phyloP scores from a whole-genome alignment of 2,113 vertebrate species.

The Nibea albiflora region DNA sequence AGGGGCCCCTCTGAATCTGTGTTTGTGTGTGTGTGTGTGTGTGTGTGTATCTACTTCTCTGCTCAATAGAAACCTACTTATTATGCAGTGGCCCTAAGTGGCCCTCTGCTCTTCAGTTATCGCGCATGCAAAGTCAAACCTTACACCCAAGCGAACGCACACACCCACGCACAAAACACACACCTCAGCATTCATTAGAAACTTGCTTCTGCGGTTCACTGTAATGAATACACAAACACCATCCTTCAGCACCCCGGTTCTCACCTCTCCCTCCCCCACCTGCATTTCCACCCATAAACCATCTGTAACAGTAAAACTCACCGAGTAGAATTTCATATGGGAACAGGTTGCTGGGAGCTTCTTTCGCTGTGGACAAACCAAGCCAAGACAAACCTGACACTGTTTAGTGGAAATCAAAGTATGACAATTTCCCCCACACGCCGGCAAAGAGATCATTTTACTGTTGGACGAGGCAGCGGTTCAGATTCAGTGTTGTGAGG shows the following conservation, averaged over 20 bases:
- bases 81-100: slow-evolving; percentile 66
- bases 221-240: slow-evolving; percentile 59
- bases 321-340: slow-evolving; percentile 26
- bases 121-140: slow-evolving; percentile 43
- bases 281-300: slow-evolving; percentile 40
- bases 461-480: slow-evolving; percentile 47
- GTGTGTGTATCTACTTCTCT: slow-evolving; percentile 42
- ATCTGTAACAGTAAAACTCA: slow-evolving; percentile 46
- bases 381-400: slow-evolving; percentile 62
- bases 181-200: slow-evolving; percentile 61
- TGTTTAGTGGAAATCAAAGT: slow-evolving; percentile 51
- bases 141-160: not conserved
- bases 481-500: slow-evolving; percentile 59
- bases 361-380: slow-evolving; percentile 31
- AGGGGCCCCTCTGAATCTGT: slow-evolving; percentile 67
- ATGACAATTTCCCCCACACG: slow-evolving; percentile 42
- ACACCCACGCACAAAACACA: slow-evolving; percentile 11
- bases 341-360: slow-evolving; percentile 42
- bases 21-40: slow-evolving; percentile 42
- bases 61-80: slow-evolving; percentile 57
- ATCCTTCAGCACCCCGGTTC: slow-evolving; percentile 25
- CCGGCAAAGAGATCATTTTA: slow-evolving; percentile 43
- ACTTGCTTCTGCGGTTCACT: slow-evolving; percentile 51
- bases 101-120: slow-evolving; percentile 46
- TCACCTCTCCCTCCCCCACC: not conserved